Evolutionary conservation across 2,113 vertebrate genomes (phyloP), one percentile per base, ranked within the genome.

Genomic region (Cervus canadensis): DNA sequence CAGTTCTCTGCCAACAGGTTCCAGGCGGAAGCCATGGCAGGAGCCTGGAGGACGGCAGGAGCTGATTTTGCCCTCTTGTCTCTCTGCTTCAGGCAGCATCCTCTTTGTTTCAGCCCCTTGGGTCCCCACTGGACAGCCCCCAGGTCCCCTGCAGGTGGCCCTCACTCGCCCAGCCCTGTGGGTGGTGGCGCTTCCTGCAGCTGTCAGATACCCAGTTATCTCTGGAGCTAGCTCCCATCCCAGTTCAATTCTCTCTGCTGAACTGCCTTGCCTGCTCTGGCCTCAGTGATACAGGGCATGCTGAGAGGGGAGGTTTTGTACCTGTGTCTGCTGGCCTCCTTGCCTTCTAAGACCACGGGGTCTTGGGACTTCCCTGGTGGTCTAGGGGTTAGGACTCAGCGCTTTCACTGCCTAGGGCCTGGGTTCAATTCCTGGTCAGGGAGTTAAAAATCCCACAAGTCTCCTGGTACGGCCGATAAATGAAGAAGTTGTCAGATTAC

Each of bases 301-400:
- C 43, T 36, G 3, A 5, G 8, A 60, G 12, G 2, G 59, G 23
- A 4, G 1, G 9, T 13, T 81, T 13, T 12, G 5, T 43, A 9
- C 28, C 81, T 28, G 3, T 25, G 0, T 0, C 1, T 8, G 23
- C 16, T 0, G 28, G 6, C 2, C 14, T 9, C 16, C 30, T 17
- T 5, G 15, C 64, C 83, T 50, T 14, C 54, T 48, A 2, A 33
- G 3, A 13, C 25, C 33, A 0, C 12, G 7, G 6, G 36, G 92
- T 6, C 26, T 45, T 57, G 54, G 11, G 71, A 26, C 40, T 43
- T 76, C 40, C 71, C 71, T 43, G 71, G 23, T 76, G 71, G 71
- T 74, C n/a, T 74, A 74, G 36, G 5, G 67, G 21, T 76, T 43
- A 76, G 71, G 40, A 43, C 40, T 26, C 0, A 3, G 25, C 0